Evolutionary conservation across 2,797 vertebrate genomes (phyloP), one percentile per base, ranked within the genome.

Genomic region (Lagocephalus sceleratus): DNA sequence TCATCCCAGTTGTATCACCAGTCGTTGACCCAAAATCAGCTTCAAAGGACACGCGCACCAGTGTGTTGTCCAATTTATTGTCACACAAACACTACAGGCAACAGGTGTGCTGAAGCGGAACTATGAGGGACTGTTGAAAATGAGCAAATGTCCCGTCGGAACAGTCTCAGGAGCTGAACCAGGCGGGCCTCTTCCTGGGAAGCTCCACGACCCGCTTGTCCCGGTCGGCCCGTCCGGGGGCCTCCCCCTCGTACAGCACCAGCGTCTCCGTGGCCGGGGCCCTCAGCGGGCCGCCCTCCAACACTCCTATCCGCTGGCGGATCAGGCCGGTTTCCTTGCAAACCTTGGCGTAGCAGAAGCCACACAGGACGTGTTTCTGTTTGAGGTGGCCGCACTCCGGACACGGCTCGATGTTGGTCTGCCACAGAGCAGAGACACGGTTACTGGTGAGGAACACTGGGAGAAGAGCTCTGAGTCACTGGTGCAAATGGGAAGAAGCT

Each of bases 301-400:
- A 90, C 6, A 75, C 82, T 14, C 43, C 1, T 0, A 98, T 98
- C 83, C 94, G 90, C 2, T 69, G 49, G 50, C 93, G 87, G 68
- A 99, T 93, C 59, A 80, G 55, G 3, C 10, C 20, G 0, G 94
- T 96, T 85, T 99, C 96, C 66, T 53, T 87, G 63, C 84, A 60
- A 38, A 99, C 89, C 47, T 95, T 97, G 5, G 89, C 76, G 0
- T 98, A 98, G 84, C 97, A 99, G 70, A 92, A 93, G 58, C 92
- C 92, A 79, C 97, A 99, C 56, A 99, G 82, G 47, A 91, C 15
- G 0, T 98, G 93, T 52, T 96, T 99, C 89, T 92, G 91, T 78
- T 97, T 99, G 81, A 97, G 54, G 78, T 94, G 93, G 56, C 96
- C 97, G 67, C 97, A 99, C 66, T 94, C 92, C 5, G 72, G 89